Evolutionary conservation across 2,797 vertebrate genomes (phyloP).

Genomic region (Chiloscyllium punctatum): DNA sequence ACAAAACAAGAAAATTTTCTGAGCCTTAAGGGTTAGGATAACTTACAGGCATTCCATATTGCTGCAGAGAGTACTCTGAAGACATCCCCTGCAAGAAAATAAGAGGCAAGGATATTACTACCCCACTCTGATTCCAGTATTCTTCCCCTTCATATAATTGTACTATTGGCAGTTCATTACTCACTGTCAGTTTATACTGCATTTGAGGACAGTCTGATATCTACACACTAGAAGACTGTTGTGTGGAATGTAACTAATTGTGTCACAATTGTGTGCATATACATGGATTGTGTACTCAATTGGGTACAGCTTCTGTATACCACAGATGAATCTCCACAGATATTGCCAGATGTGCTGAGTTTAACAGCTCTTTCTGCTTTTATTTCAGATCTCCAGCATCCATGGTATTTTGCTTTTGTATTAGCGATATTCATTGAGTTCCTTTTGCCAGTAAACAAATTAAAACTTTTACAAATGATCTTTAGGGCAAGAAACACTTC

Average conservation of each 20-base stretch:
- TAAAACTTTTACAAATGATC: too few relatives aligned
- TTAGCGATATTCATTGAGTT: too few relatives aligned
- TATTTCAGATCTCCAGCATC: too few relatives aligned
- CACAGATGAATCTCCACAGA: background rate
- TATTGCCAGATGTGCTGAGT: too few relatives aligned
- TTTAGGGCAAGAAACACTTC: too few relatives aligned
- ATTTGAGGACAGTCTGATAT: background rate
- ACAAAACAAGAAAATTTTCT: background rate
- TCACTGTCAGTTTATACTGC: too few relatives aligned
- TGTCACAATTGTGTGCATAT: background rate
- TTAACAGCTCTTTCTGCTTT: too few relatives aligned
- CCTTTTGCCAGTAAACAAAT: too few relatives aligned
- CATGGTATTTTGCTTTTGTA: too few relatives aligned
- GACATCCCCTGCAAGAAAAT: background rate
- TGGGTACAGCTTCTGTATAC: too few relatives aligned
- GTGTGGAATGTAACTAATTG: too few relatives aligned
- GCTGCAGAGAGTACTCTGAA: background rate
- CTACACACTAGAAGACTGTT: background rate
- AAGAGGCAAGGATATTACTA: background rate
- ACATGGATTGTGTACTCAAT: background rate
- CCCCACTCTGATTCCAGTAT: background rate
- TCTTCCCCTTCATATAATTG: background rate
- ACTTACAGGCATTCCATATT: conserved; percentile 17
- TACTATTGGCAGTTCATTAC: too few relatives aligned
- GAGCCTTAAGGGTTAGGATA: background rate